Evolutionary conservation across 1,140 invertebrate species (phyloP), one percentile per base, ranked within the genome.

Genomic region (Drosophila pandora): DNA sequence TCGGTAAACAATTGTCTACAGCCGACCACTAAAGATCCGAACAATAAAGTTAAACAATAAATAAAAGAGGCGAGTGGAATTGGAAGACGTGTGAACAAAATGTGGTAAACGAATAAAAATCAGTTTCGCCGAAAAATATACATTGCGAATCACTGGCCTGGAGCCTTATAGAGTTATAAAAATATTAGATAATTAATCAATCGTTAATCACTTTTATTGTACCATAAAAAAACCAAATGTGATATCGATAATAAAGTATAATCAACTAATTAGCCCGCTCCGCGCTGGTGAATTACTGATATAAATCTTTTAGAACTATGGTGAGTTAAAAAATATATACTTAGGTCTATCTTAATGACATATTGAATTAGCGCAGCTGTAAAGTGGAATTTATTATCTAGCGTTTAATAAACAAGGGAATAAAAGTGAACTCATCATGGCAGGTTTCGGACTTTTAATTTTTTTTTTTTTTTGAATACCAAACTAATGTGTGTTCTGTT

Each of bases 21-120:
- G 22, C 12, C 25, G 10, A 52, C 23, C 12, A 45, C 54, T 25
- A 10, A 62, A 53, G 30, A 73, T 25, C 22, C 41, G 22, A 72
- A 34, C 32, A 34, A 72, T 72, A 72, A 62, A 72, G 37, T 34
- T 48, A 54, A 32, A 54, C 54, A 49, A 62, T 48, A 54, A 32
- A 54, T 61, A 49, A 62, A 55, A 32, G 57, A 48, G 69, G 12
- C 37, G 8, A 60, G 2, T 49, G 12, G 43, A 72, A 43, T 62
- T n/a, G 50, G 32, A 43, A 73, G 45, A 74, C 9, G 65, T 69
- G 65, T 69, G 63, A 69, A 57, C 57, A 69, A 49, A 32, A 25
- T 49, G 56, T 69, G 41, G 63, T 56, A 69, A 57, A 57, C 25
- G 50, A 57, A 69, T 69, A 56, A 69, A 69, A 69, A 56, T 68